These are phyloP conservation scores for Cotesia chilonis DNA, from an alignment of 1,140 invertebrate genomes.

Conservation along the genomic window DNA sequence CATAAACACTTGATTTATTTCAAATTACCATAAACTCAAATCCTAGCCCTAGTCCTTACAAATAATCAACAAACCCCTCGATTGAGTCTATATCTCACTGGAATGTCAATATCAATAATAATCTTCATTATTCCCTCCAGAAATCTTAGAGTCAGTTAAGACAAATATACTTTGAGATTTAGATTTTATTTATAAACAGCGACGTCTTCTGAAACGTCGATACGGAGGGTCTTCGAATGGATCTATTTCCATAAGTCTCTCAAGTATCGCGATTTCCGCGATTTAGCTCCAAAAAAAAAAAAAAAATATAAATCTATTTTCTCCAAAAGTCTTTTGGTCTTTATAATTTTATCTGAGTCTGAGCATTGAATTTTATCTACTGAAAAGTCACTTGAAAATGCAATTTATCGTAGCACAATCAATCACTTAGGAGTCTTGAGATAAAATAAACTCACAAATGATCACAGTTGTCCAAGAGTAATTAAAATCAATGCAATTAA, in stretches of 20 bases:
- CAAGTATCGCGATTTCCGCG: constrained; percentile 38
- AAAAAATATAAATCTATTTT: not conserved
- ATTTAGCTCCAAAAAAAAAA: not conserved
- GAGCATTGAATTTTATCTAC: too few relatives aligned
- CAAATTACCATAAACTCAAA: too few relatives aligned
- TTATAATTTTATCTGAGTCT: not conserved
- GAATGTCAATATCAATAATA: too few relatives aligned
- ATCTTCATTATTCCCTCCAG: too few relatives aligned
- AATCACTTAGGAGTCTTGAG: not conserved
- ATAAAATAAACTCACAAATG: not conserved
- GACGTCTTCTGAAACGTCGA: constrained; percentile 53
- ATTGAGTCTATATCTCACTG: too few relatives aligned
- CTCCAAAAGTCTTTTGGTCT: not conserved
- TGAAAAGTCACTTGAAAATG: not conserved
- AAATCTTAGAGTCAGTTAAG: too few relatives aligned
- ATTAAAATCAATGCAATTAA: not conserved
- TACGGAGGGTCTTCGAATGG: constrained; percentile 60
- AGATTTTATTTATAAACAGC: constrained; percentile 20
- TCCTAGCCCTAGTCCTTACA: too few relatives aligned
- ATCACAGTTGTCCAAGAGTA: too few relatives aligned
- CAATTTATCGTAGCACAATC: too few relatives aligned
- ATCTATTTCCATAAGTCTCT: constrained; percentile 61
- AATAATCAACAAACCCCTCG: too few relatives aligned
- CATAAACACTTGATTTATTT: too few relatives aligned
- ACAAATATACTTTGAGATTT: too few relatives aligned